Evolutionary conservation across 2,113 vertebrate species (phyloP), one percentile per base, ranked within the genome.

Genomic region (Rhinichthys klamathensis): DNA sequence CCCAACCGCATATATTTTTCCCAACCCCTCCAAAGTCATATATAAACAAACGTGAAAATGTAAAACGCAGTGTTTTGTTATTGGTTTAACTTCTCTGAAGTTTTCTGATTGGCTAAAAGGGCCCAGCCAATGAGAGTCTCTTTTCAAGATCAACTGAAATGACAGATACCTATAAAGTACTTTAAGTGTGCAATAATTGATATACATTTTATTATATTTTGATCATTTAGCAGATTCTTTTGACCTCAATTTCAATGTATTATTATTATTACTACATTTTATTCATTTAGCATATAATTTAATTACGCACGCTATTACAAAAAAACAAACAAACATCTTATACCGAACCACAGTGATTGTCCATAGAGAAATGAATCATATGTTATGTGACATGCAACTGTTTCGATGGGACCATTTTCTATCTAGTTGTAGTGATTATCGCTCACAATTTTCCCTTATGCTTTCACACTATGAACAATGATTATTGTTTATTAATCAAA

Each of bases 381-480:
- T 73, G 38, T 38, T 16, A 56, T 73, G 6, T 12, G 49, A 46
- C 16, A 72, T 49, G 25, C 1, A 25, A 23, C 21, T 72, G 23
- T 82, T 54, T n/a, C 6, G 3, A 72, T 51, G 38, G 25, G 13
- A 73, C 49, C 18, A 32, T 75, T 69, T 46, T 69, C 9, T 77
- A 51, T 9, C 46, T 61, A 61, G 49, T 35, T 54, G 54, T 35
- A 77, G 21, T 82, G 49, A 82, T 65, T 69, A 78, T 69, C 73
- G 85, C 82, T 70, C 80, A 82, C 35, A 23, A 32, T 72, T 82
- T 86, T 84, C 85, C 67, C 49, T 49, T 54, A 9, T 84, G 85
- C 88, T 86, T 88, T 89, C 85, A 89, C 85, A 89, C 70, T 84
- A 84, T 82, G 83, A 58, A 32, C 35, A 41, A 74, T 82, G 41